Evolutionary conservation across 2,797 vertebrate genomes (phyloP), one percentile per base, ranked within the genome.

Genomic region (Dryobates pubescens): DNA sequence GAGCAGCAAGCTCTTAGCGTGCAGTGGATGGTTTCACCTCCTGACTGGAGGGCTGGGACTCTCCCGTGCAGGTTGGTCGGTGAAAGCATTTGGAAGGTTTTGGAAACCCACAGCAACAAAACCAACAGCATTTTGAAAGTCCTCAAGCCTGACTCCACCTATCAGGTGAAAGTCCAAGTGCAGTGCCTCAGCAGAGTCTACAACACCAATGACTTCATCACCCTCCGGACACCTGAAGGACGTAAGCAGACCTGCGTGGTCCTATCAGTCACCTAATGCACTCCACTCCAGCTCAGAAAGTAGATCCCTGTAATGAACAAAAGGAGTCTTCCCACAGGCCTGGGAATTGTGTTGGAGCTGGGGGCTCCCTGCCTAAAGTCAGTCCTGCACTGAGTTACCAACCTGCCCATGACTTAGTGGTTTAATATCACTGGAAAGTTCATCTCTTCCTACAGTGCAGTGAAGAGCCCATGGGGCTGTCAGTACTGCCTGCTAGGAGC

Each of bases 51-150:
- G 3, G 0, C 3, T 71, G 75, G 38, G 17, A 5, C 82, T 94
- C 34, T 78, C 26, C 81, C 20, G 0, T 53, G 4, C 97, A 99
- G 99, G 95, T 90, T 96, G 8, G 98, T 99, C 3, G 99, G 98
- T 17, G 97, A 98, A 27, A 98, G 98, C 95, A 90, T 98, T 34
- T 99, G 99, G 99, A 99, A 98, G 80, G 87, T 89, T 6, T 95
- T 99, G 97, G 99, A 99, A 93, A 99, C 99, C 1, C 98, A 99
- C 96, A 99, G 98, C 97, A 99, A 98, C 96, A 99, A 99, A 96
- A 98, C 98, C 70, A 98, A 97, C 96, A 97, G 97, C 8, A 95
- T 98, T 5, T 94, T 99, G 92, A 99, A 97, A 1, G 98, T 99
- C n/a, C 96, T 99, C 71, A 98, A 98, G 82, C 99, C 99, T 0